phyloP scores from a whole-genome alignment of 1,140 invertebrate genomes.

The Eupristina koningsbergeri region DNA sequence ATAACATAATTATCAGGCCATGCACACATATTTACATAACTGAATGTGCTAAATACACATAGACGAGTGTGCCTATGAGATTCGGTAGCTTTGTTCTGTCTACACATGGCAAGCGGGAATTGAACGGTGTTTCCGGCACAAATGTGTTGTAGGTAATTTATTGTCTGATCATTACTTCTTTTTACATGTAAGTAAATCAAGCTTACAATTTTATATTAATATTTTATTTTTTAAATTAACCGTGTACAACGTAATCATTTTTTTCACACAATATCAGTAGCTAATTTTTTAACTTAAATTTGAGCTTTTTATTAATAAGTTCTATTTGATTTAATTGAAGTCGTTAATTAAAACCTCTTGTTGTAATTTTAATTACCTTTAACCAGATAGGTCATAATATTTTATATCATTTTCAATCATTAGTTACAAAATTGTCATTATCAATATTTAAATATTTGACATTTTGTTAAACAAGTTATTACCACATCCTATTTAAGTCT shows the following conservation, averaged over 20 bases:
- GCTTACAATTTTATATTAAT: neutral
- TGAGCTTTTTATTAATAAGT: too few species aligned
- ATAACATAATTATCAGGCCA: neutral
- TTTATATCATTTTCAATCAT: too few species aligned
- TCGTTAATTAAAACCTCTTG: too few species aligned
- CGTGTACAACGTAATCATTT: neutral
- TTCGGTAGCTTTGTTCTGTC: neutral
- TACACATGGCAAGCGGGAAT: neutral
- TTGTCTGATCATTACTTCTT: neutral
- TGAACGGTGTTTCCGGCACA: neutral
- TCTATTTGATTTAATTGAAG: too few species aligned
- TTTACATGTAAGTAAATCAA: neutral
- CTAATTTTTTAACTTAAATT: neutral
- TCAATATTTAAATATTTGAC: too few species aligned
- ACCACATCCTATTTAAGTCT: too few species aligned
- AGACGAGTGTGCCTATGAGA: neutral
- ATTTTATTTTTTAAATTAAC: neutral
- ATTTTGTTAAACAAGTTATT: too few species aligned
- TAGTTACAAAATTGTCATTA: too few species aligned
- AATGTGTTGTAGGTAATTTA: neutral
- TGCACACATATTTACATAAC: too few species aligned
- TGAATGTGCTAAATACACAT: too few species aligned
- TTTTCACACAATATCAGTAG: neutral
- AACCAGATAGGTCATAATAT: too few species aligned
- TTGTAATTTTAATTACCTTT: too few species aligned